These are phyloP conservation scores for Ladona fulva DNA, from an alignment of 1,140 invertebrate genomes.

Conservation along the genomic window DNA sequence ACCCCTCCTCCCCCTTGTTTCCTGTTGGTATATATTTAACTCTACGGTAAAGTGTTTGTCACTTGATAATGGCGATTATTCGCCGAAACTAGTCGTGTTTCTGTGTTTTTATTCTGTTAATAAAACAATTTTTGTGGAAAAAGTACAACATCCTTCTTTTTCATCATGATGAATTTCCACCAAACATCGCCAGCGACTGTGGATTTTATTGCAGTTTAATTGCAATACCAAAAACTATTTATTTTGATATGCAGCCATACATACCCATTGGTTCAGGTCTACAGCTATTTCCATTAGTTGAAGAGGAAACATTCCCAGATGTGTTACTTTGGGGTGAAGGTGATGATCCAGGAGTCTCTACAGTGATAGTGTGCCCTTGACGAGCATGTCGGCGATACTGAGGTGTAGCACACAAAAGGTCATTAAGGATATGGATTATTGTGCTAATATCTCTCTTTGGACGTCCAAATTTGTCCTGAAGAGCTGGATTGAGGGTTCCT, in stretches of 20 bases:
- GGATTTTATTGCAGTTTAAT: no score
- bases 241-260: not conserved
- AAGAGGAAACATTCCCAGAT: not conserved
- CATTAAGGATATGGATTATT: slow-evolving; percentile 91
- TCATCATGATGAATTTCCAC: no score
- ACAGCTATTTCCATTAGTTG: not conserved
- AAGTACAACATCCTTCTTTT: no score
- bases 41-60: no score
- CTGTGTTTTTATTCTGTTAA: no score
- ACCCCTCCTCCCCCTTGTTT: no score
- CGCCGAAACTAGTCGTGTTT: no score
- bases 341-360: slow-evolving; percentile 12
- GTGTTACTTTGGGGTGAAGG: not conserved
- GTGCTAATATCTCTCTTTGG: slow-evolving; percentile 88
- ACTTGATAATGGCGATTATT: no score
- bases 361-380: slow-evolving; percentile 18
- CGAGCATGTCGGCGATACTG: slow-evolving; percentile 37
- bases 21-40: no score
- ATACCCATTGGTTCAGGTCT: slow-evolving; percentile 8
- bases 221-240: no score
- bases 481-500: slow-evolving; percentile 85
- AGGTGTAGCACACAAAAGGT: slow-evolving; percentile 79
- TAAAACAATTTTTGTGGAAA: no score
- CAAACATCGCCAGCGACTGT: no score
- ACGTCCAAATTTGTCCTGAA: slow-evolving; percentile 81